Percentiles rank a stretch among this genome's conserved stretches.
Conservation (phyloP, 2,797 vertebrate genomes). For the Amphiprion clarkii region DNA sequence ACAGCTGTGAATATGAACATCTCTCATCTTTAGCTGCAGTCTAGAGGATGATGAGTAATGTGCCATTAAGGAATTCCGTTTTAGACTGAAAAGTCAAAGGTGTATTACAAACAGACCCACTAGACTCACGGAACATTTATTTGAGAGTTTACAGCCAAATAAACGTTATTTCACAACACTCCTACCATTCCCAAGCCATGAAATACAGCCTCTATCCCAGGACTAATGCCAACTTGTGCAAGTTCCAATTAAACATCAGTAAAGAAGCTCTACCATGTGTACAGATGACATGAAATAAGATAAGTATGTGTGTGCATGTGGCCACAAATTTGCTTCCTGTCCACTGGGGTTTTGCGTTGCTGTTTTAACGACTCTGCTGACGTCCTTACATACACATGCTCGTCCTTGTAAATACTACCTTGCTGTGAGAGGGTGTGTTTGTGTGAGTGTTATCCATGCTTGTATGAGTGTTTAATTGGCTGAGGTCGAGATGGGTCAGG, state of each 20-base stretch:
- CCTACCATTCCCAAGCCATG: background rate
- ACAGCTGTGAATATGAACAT: conserved; percentile 18
- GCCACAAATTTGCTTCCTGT: conserved; percentile 11
- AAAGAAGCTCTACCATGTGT: background rate
- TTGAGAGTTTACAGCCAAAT: conserved; percentile 59
- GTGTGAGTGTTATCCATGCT: conserved; percentile 37
- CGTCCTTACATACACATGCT: conserved; percentile 45
- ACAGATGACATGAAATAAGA: background rate
- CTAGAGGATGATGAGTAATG: conserved; percentile 1
- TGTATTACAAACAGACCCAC: conserved; percentile 26
- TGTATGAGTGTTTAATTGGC: conserved; percentile 59
- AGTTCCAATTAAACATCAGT: conserved; percentile 3
- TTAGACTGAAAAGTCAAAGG: conserved; percentile 18
- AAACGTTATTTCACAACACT: conserved; percentile 54
- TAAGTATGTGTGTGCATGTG: background rate
- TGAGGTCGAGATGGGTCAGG: conserved; percentile 60
- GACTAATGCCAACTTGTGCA: conserved; percentile 7
- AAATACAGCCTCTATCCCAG: conserved; percentile 8
- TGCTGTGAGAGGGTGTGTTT: conserved; percentile 56
- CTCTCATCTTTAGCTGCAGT: background rate
- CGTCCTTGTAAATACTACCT: conserved; percentile 59
- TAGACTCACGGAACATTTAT: conserved; percentile 45
- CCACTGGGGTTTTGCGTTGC: background rate
- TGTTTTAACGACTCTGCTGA: conserved; percentile 32
- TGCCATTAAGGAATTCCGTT: conserved; percentile 17